These are phyloP conservation scores for Semotilus atromaculatus DNA, from an alignment of 2,797 vertebrate genomes.

Conservation along the genomic window DNA sequence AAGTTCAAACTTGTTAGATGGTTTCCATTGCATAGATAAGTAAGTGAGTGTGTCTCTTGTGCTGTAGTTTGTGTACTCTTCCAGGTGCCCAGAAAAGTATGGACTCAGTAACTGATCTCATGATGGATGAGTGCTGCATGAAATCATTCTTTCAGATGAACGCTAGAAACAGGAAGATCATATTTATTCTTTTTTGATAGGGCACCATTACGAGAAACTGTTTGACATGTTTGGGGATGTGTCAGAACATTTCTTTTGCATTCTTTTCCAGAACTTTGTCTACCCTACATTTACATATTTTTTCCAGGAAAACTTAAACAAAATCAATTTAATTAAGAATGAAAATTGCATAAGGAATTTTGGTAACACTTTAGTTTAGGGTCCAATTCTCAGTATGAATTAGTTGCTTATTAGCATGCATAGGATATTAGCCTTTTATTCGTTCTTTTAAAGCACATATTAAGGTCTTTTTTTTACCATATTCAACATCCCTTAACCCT, in stretches of 20 bases:
- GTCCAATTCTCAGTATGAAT: no score
- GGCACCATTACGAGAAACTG: slow-evolving; percentile 52
- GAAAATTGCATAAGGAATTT: not conserved
- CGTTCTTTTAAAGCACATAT: no score
- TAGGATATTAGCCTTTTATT: no score
- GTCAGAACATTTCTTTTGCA: slow-evolving; percentile 53
- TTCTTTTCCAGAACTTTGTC: slow-evolving; percentile 41
- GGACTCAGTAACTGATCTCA: slow-evolving; percentile 56
- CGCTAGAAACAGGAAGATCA: slow-evolving; percentile 53
- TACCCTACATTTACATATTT: not conserved
- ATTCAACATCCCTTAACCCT: no score
- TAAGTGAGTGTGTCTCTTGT: slow-evolving; percentile 37
- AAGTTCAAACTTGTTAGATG: slow-evolving; percentile 50
- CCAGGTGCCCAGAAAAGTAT: slow-evolving; percentile 55
- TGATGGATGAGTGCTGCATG: slow-evolving; percentile 59
- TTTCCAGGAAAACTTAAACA: not conserved
- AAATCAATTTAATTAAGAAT: not conserved
- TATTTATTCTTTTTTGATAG: slow-evolving; percentile 52
- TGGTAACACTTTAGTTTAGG: no score
- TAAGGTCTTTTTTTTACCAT: no score
- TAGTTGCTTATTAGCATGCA: no score
- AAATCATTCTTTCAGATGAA: slow-evolving; percentile 56
- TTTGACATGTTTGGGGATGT: slow-evolving; percentile 47
- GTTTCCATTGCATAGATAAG: slow-evolving; percentile 43
- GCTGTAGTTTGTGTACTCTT: slow-evolving; percentile 45